Evolutionary conservation across 2,888 invertebrate species (phyloP), one percentile per base, ranked within the genome.

Genomic region (Orthosia incerta): DNA sequence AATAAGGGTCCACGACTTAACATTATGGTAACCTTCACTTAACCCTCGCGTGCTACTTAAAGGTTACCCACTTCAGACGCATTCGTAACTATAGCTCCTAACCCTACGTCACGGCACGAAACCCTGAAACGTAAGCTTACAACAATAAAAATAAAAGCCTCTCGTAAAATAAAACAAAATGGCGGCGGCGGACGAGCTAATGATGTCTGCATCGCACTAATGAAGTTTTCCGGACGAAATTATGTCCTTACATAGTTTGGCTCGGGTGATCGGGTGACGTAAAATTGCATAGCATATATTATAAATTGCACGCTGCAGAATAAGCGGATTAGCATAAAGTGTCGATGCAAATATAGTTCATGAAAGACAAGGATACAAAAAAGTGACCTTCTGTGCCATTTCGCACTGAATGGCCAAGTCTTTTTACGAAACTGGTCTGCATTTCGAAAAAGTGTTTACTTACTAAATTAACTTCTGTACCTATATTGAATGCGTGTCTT

Each of bases 101-200:
- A 63, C 51, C 71, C 57, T 56, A 64, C 63, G 64, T 46, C 65
- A 74, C 76, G 75, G 65, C 56, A 71, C 60, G 45, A 45, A 53
- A 26, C 31, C 61, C 51, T 26, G 4, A 74, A 78, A 78, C 76
- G 74, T 75, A 76, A 78, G 69, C 74, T 70, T 60, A 50, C 62
- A 66, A 80, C 77, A 74, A 80, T 85, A 85, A 85, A 86, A 86
- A 69, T 46, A 61, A 79, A 79, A 68, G 77, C 63, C 61, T 56
- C 64, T 82, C 79, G 69, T 86, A 86, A 86, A 86, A 81, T 71
- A 79, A 79, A 82, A 82, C 74, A 74, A 80, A 51, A 78, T 76
- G 79, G 70, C 61, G 48, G 31, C 31, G 57, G 55, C 18, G 13
- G 50, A 62, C 56, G 73, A 75, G 79, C 76, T 84, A 84, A 86